phyloP scores from a whole-genome alignment of 2,113 vertebrate species.

The Nyctereutes procyonoides region DNA sequence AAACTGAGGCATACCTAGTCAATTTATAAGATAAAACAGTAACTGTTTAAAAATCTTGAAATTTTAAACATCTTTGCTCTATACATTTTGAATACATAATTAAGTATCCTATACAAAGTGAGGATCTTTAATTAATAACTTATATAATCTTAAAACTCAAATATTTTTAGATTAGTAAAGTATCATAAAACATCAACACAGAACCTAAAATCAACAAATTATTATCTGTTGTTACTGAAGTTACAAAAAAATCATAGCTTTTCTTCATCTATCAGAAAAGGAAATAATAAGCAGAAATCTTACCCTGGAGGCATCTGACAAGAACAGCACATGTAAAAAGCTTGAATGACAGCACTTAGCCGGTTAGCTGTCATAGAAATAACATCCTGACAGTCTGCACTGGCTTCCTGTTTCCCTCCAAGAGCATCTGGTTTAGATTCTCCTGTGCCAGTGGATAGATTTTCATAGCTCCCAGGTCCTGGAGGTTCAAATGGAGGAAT shows the following conservation, averaged over 20 bases:
- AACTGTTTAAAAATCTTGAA: slow-evolving; percentile 46
- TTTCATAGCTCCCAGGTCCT: slow-evolving; percentile 77
- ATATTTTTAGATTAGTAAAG: slow-evolving; percentile 35
- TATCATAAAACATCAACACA: background rate
- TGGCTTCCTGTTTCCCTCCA: slow-evolving; percentile 89
- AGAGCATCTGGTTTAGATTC: slow-evolving; percentile 83
- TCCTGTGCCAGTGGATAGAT: slow-evolving; percentile 73
- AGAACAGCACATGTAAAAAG: slow-evolving; percentile 99
- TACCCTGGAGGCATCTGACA: slow-evolving; percentile 99
- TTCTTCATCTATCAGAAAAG: slow-evolving; percentile 41
- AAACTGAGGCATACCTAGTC: background rate
- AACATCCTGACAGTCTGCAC: slow-evolving; percentile 94
- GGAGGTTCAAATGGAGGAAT: slow-evolving; percentile 80
- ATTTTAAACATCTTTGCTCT: background rate
- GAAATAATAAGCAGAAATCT: slow-evolving; percentile 77
- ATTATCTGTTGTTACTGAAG: slow-evolving; percentile 36
- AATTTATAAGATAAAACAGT: slow-evolving; percentile 37
- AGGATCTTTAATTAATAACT: background rate
- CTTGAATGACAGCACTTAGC: slow-evolving; percentile 98
- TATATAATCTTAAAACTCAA: slow-evolving; percentile 40
- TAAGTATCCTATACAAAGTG: background rate
- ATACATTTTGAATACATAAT: slow-evolving; percentile 16
- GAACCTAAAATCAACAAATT: slow-evolving; percentile 23
- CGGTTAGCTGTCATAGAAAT: slow-evolving; percentile 98
- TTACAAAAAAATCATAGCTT: slow-evolving; percentile 34